Percentiles rank a stretch among this genome's conserved stretches.
Conservation (phyloP, 2,888 invertebrate genomes). For the Melikaiella ostensackeni region DNA sequence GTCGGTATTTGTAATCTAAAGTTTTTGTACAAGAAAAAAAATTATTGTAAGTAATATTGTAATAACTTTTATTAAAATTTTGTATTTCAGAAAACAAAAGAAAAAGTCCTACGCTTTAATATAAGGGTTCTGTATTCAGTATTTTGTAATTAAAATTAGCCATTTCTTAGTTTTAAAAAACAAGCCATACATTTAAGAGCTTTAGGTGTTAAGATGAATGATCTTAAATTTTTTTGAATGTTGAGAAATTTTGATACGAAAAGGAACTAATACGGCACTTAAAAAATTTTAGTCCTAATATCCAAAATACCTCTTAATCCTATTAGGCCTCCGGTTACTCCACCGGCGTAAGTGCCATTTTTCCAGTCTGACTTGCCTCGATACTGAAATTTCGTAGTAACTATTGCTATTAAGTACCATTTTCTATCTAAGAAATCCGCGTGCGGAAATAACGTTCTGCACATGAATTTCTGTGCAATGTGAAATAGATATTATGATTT, state of each 20-base stretch:
- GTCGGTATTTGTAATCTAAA: background rate
- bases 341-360: constrained; percentile 97
- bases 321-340: constrained; percentile 94
- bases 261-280: background rate
- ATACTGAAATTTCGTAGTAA: constrained; percentile 76
- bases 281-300: background rate
- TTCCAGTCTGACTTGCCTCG: constrained; percentile 97
- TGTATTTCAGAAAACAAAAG: background rate
- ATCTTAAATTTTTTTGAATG: too few relatives aligned
- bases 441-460: background rate
- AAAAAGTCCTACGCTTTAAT: background rate
- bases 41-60: background rate
- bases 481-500: constrained; percentile 27
- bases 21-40: background rate
- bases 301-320: constrained; percentile 85
- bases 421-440: background rate
- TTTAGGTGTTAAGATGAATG: too few relatives aligned
- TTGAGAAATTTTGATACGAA: too few relatives aligned
- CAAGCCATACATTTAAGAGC: too few relatives aligned
- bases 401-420: constrained; percentile 32
- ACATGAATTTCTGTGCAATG: constrained; percentile 25
- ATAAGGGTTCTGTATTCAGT: background rate
- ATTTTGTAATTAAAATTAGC: background rate
- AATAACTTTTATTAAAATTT: background rate
- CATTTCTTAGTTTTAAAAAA: background rate